phyloP scores from a whole-genome alignment of 1,140 invertebrate genomes.

The Rhynchophorus ferrugineus region DNA sequence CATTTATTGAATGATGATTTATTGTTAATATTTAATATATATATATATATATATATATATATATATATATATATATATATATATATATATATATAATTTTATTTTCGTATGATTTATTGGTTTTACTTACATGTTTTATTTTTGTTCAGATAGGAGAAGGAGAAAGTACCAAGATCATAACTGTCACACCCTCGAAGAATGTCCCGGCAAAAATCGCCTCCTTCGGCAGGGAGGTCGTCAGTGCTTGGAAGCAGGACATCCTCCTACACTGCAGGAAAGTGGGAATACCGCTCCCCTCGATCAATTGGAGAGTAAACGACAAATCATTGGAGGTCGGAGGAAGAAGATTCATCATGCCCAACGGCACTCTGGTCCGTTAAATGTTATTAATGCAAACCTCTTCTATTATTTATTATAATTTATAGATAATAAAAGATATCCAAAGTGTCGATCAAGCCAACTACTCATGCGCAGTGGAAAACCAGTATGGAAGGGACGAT shows the following conservation, averaged over 20 bases:
- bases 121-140: too few species aligned
- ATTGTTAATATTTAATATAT: too few species aligned
- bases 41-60: too few species aligned
- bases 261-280: conserved; percentile 72
- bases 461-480: conserved; percentile 81
- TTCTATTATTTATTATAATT: conserved; percentile 42
- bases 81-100: too few species aligned
- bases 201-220: conserved; percentile 76
- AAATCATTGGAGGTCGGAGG: conserved; percentile 60
- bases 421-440: conserved; percentile 55
- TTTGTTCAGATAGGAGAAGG: conserved; percentile 62
- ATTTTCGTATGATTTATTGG: too few species aligned
- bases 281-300: conserved; percentile 63
- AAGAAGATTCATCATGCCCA: conserved; percentile 55
- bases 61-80: too few species aligned
- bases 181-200: conserved; percentile 67
- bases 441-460: conserved; percentile 80
- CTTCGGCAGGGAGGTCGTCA: conserved; percentile 67
- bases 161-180: conserved; percentile 65
- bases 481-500: conserved; percentile 75
- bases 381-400: neutral
- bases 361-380: conserved; percentile 48
- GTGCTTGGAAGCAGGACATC: conserved; percentile 79
- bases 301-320: conserved; percentile 68
- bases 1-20: too few species aligned